A percentile compares a stretch with the other conserved stretches of the same genome.
Conservation (phyloP, 2,888 invertebrate genomes). For the Phyto melanocephala region DNA sequence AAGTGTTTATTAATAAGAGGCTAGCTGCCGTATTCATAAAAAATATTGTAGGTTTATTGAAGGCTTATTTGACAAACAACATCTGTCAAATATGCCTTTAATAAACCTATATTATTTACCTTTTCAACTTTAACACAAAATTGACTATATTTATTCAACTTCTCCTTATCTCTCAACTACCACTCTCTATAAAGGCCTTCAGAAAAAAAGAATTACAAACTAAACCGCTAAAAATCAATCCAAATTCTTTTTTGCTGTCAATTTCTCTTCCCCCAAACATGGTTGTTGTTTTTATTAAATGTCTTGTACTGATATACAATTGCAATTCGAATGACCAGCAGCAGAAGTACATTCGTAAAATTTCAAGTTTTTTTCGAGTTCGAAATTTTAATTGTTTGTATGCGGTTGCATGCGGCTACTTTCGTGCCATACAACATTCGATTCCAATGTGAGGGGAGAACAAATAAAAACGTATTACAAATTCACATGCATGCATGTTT, state of each 20-base stretch:
- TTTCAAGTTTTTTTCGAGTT: slow-evolving; percentile 10
- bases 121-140: too few relatives aligned
- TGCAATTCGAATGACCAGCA: slow-evolving; percentile 4
- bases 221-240: slow-evolving; percentile 54
- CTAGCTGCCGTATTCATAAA: too few relatives aligned
- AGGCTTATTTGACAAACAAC: too few relatives aligned
- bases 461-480: not conserved
- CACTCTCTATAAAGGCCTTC: too few relatives aligned
- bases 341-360: not conserved
- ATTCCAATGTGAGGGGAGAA: not conserved
- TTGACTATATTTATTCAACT: too few relatives aligned
- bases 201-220: too few relatives aligned
- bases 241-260: not conserved
- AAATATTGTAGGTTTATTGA: too few relatives aligned
- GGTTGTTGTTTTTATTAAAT: slow-evolving; percentile 22
- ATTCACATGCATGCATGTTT: not conserved
- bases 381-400: slow-evolving; percentile 61
- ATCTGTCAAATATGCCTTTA: too few relatives aligned
- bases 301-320: not conserved
- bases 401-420: slow-evolving; percentile 42
- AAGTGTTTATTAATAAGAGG: too few relatives aligned
- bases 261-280: slow-evolving; percentile 3
- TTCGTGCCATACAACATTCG: not conserved
- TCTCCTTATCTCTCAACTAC: too few relatives aligned
- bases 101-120: too few relatives aligned